Evolutionary conservation across 2,888 invertebrate genomes (phyloP).

Genomic region (Harpagoxenus sublaevis): DNA sequence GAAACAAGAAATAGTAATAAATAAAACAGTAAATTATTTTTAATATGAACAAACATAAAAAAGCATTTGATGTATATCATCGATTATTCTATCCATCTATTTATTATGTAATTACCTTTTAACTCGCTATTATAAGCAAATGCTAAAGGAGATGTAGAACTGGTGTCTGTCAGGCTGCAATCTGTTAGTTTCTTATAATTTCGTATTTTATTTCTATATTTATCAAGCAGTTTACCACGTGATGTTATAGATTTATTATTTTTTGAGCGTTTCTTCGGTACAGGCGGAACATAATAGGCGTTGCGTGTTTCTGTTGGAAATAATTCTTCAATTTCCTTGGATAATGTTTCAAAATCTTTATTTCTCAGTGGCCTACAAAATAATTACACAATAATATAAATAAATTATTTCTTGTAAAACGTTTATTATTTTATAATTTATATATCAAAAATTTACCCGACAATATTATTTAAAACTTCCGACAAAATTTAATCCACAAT

Average conservation of each 20-base stretch:
- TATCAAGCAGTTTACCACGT: background rate
- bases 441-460: too few relatives aligned
- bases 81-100: too few relatives aligned
- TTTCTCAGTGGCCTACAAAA: too few relatives aligned
- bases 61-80: too few relatives aligned
- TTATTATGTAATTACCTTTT: background rate
- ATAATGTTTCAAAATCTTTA: too few relatives aligned
- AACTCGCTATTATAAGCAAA: background rate
- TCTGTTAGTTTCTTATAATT: background rate
- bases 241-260: background rate
- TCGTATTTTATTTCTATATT: background rate
- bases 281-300: background rate
- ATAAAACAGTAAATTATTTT: background rate
- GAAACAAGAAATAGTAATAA: background rate
- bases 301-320: too few relatives aligned
- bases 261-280: background rate
- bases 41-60: background rate
- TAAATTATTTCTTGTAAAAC: too few relatives aligned
- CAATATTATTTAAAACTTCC: too few relatives aligned
- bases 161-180: background rate
- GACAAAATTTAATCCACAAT: too few relatives aligned
- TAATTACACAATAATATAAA: too few relatives aligned
- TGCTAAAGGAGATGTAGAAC: background rate
- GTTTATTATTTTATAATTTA: too few relatives aligned
- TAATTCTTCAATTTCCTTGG: too few relatives aligned